These are phyloP conservation scores for Margaritifera margaritifera DNA, from an alignment of 2,888 invertebrate species.

Conservation along the genomic window DNA sequence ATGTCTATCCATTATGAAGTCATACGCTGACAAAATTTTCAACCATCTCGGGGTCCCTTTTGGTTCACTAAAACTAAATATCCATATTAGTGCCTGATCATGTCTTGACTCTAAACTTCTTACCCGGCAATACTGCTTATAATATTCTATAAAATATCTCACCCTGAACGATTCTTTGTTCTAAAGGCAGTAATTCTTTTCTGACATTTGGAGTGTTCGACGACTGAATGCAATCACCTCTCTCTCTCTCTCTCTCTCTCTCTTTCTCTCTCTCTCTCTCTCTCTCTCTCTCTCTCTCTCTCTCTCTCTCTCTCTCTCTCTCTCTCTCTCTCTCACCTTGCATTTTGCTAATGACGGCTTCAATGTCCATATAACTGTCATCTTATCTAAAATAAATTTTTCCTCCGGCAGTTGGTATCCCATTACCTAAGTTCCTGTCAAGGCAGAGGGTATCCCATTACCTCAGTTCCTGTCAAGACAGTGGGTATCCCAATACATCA, in stretches of 20 bases:
- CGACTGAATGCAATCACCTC: no score
- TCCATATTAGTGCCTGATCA: conserved; percentile 10
- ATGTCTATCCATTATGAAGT: no score
- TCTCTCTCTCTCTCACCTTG: conserved; percentile 5
- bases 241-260: no score
- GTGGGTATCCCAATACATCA: conserved; percentile 21
- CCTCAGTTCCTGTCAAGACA: conserved; percentile 15
- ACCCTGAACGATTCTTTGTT: no score
- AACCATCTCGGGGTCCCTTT: no score
- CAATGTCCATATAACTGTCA: conserved; percentile 23
- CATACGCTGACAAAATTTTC: no score
- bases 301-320: not conserved
- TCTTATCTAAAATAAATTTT: conserved; percentile 27
- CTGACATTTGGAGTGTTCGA: no score
- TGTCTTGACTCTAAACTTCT: not conserved
- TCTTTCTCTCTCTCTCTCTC: no score
- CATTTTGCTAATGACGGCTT: conserved; percentile 26
- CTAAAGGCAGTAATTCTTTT: no score
- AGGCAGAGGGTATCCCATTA: conserved; percentile 21
- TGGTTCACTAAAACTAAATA: conserved; percentile 7
- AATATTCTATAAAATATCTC: no score
- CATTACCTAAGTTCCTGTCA: conserved; percentile 20
- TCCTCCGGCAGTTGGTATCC: conserved; percentile 12
- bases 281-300: no score
- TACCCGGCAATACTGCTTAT: no score